A percentile compares a stretch with the other conserved stretches of the same genome.
Conservation (phyloP, 2,797 vertebrate genomes). For the Salarias fasciatus region DNA sequence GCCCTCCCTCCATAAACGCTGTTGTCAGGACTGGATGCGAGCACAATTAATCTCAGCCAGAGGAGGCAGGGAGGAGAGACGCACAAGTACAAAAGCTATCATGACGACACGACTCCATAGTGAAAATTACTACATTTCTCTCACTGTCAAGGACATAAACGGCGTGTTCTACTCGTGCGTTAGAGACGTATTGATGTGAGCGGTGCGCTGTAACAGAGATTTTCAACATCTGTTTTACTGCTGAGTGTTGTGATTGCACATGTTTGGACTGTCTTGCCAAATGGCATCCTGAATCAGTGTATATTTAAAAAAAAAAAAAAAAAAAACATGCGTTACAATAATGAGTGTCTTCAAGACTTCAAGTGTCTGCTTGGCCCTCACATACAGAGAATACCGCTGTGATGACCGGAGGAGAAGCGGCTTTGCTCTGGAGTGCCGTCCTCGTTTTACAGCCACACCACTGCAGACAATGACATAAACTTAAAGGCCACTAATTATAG, state of each 20-base stretch:
- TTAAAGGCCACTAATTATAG: slow-evolving; percentile 2
- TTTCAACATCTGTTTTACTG: slow-evolving; percentile 56
- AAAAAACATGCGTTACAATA: too few relatives aligned
- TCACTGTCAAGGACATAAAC: slow-evolving; percentile 70
- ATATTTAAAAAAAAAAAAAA: too few relatives aligned
- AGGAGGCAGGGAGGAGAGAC: slow-evolving; percentile 64
- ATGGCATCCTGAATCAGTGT: too few relatives aligned
- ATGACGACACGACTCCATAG: slow-evolving; percentile 74
- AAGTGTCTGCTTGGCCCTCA: slow-evolving; percentile 17
- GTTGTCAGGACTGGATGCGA: slow-evolving; percentile 70
- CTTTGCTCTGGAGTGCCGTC: slow-evolving; percentile 10
- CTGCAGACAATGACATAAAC: slow-evolving; percentile 3
- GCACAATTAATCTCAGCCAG: slow-evolving; percentile 80
- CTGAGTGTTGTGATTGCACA: not conserved
- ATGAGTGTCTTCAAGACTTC: not conserved
- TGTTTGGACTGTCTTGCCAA: too few relatives aligned
- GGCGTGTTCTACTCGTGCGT: slow-evolving; percentile 66
- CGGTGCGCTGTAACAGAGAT: slow-evolving; percentile 66
- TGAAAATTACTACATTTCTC: slow-evolving; percentile 69
- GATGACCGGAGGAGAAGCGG: slow-evolving; percentile 18
- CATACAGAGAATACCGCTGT: slow-evolving; percentile 3
- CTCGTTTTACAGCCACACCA: slow-evolving; percentile 25
- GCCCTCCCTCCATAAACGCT: slow-evolving; percentile 74
- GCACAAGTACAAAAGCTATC: slow-evolving; percentile 75
- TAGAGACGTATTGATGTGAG: slow-evolving; percentile 50